Base-by-base conservation (phyloP, 35 echinoderm and acorn worm species). In the Apostichopus parvimensis region DNA sequence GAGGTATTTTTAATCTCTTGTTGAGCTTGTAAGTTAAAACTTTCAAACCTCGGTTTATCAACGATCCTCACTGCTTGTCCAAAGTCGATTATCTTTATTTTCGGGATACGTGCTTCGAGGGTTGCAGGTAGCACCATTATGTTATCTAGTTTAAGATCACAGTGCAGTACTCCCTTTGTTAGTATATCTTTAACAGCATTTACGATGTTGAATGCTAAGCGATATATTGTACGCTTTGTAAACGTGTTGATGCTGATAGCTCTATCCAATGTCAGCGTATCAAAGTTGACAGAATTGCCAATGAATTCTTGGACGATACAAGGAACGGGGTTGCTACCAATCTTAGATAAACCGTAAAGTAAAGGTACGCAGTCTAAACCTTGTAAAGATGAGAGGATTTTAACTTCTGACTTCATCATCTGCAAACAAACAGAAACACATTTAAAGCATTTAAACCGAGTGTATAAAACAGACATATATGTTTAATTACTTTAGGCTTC, bases 331-430 rank as follows among this genome's bases (percentile, higher is more conserved):
- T 15, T 17, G 6, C 14, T 73, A 6, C 70, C 70, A n/a, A n/a
- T 17, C n/a, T 10, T 17, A 0, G 70, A 21, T n/a, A 73, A 10
- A n/a, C 70, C 70, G 70, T 73, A 73, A n/a, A 73, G n/a, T 21
- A n/a, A n/a, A 1, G 70, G 70, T 77, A 80, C 34, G 25, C 22
- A 77, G 4, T 21, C 90, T 15, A 17, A 56, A 77, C 26, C 78
- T 81, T 60, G 90, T 92, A 18, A 92, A 58, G 9, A 77, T 78
- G n/a, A 77, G 57, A 82, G 77, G 25, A 13, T 34, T 61, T 56
- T 92, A 64, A n/a, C 8, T 12, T 77, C 22, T 11, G 73, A 79
- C 21, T 24, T 57, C 90, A 92, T 92, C 18, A 92, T 52, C 22
- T 62, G 24, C 68, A 80, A 78, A n/a, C n/a, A 80, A 77, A 24